phyloP scores from a whole-genome alignment of 2,113 vertebrate species.

The Thalassoma bifasciatum region DNA sequence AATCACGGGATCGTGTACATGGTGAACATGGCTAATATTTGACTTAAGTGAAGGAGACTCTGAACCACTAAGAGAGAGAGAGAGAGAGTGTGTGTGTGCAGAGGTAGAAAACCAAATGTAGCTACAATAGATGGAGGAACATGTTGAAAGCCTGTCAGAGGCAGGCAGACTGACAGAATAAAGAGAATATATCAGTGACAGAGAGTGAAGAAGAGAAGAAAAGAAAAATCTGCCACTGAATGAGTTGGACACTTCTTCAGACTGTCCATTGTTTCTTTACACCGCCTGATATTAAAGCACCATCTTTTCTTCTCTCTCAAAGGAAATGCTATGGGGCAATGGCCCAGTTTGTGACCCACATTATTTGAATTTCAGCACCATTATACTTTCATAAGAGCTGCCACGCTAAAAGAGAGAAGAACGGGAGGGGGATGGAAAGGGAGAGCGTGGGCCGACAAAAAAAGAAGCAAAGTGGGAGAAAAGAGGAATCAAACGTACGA shows the following conservation, averaged over 20 bases:
- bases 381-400: conserved; percentile 69
- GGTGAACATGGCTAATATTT: background rate
- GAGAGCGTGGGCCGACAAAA: conserved; percentile 43
- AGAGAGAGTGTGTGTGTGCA: background rate
- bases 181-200: conserved; percentile 19
- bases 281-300: conserved; percentile 48
- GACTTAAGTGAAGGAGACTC: background rate
- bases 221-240: conserved; percentile 32
- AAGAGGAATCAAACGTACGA: conserved; percentile 36
- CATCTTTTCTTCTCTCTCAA: conserved; percentile 44
- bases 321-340: conserved; percentile 65
- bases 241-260: conserved; percentile 39
- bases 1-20: background rate
- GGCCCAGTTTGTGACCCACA: conserved; percentile 79
- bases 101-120: conserved; percentile 7
- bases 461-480: conserved; percentile 10
- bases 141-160: conserved; percentile 17
- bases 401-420: conserved; percentile 40
- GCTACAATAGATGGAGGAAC: conserved; percentile 4
- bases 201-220: conserved; percentile 9
- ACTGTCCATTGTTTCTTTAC: conserved; percentile 53
- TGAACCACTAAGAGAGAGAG: background rate
- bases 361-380: conserved; percentile 75
- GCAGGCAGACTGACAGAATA: conserved; percentile 7
- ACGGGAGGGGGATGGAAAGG: conserved; percentile 30